These are phyloP conservation scores for Pluvianellus socialis DNA, from an alignment of 2,113 vertebrate species.

Conservation along the genomic window DNA sequence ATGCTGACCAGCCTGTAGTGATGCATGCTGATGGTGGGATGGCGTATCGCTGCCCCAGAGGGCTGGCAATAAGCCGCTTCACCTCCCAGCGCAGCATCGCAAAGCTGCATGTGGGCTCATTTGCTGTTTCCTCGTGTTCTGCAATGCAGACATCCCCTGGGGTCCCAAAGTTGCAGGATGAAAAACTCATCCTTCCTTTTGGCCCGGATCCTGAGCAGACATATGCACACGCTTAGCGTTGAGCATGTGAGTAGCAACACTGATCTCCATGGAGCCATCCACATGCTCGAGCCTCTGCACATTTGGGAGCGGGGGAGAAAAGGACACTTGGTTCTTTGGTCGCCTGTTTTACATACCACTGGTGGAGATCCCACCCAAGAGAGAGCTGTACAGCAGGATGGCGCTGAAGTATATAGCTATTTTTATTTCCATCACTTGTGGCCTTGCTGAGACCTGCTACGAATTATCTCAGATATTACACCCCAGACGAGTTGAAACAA, in stretches of 20 bases:
- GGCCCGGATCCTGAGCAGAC: not conserved
- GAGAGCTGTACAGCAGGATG: not conserved
- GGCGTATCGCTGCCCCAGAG: not conserved
- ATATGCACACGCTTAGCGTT: not conserved
- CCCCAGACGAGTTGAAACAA: constrained; percentile 54
- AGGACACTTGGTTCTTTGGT: constrained; percentile 32
- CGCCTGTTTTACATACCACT: not conserved
- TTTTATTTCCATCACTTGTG: constrained; percentile 33
- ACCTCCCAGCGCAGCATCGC: not conserved
- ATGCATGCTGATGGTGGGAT: not conserved
- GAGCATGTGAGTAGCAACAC: constrained; percentile 26
- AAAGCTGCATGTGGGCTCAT: not conserved
- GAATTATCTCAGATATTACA: constrained; percentile 51
- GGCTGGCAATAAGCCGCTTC: not conserved
- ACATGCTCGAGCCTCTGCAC: not conserved
- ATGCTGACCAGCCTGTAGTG: not conserved
- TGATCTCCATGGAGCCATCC: not conserved
- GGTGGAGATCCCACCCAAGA: not conserved
- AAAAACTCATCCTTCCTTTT: constrained; percentile 42
- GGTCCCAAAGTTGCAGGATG: not conserved
- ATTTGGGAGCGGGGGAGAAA: not conserved
- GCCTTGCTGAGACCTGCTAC: constrained; percentile 42
- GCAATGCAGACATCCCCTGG: not conserved
- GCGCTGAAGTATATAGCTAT: not conserved
- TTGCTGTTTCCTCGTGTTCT: not conserved